These are phyloP conservation scores for Cotesia chilonis DNA, from an alignment of 1,140 invertebrate genomes.

Conservation along the genomic window DNA sequence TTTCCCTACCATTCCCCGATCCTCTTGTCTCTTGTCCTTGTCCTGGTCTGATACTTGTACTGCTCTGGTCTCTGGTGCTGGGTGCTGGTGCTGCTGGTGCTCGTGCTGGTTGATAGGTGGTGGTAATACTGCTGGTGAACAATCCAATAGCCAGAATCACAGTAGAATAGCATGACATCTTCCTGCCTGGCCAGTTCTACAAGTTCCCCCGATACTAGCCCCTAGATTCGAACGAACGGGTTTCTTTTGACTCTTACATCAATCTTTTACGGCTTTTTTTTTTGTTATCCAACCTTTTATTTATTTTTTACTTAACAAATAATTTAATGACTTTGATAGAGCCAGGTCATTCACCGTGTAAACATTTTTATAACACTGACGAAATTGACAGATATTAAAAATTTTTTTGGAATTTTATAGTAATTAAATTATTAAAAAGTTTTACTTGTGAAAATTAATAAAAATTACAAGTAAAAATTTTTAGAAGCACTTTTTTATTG, in stretches of 20 bases:
- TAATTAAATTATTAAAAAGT: too few species aligned
- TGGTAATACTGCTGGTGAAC: background rate
- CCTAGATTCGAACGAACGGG: slow-evolving; percentile 9
- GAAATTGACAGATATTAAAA: too few species aligned
- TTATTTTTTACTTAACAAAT: slow-evolving; percentile 2
- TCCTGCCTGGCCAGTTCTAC: slow-evolving; percentile 25
- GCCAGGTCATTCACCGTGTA: too few species aligned
- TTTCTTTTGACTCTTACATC: slow-evolving; percentile 26
- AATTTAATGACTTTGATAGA: slow-evolving; percentile 6
- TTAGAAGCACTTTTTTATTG: too few species aligned
- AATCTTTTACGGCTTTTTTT: slow-evolving; percentile 8
- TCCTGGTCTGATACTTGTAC: too few species aligned
- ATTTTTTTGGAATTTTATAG: too few species aligned
- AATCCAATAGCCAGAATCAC: background rate
- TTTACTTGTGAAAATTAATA: too few species aligned
- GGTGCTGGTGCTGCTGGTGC: too few species aligned
- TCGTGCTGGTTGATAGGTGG: too few species aligned
- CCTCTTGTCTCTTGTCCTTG: background rate
- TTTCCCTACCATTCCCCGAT: background rate
- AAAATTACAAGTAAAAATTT: too few species aligned
- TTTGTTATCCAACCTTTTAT: background rate
- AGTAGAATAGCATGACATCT: slow-evolving; percentile 22
- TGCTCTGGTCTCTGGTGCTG: too few species aligned
- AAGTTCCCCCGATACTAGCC: slow-evolving; percentile 3
- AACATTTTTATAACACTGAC: too few species aligned